Evolutionary conservation across 2,888 invertebrate species (phyloP), one percentile per base, ranked within the genome.

Genomic region (Pyralis farinalis): DNA sequence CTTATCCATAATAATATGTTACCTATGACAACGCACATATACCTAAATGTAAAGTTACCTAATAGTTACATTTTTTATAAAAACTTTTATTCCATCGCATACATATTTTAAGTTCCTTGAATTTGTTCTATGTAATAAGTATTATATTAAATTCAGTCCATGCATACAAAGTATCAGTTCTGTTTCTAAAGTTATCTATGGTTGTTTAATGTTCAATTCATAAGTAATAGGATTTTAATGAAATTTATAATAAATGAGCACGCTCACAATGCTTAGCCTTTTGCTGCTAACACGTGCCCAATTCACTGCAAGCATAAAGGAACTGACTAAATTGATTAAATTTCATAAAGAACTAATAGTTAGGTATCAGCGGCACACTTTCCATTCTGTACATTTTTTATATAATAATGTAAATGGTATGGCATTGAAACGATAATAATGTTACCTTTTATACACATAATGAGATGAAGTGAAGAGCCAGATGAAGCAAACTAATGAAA

Each of bases 201-300:
- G 60, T 60, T 62, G 11, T 62, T 45, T 44, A 28, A 39, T 7
- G 41, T 31, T 40, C 37, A 47, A 55, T 51, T 52, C 55, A 60
- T 62, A 69, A 61, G 71, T 72, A 73, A 81, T 77, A 75, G 69
- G 80, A 78, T 68, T 79, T 81, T 71, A 84, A 83, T 84, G 73
- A 77, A 83, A 83, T 78, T 75, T 74, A 63, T 72, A 73, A 75
- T 65, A 75, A 75, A 73, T 78, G 71, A 75, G 67, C 66, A 63
- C 62, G 60, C 49, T 47, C 58, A 71, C 72, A 73, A 75, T 66
- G 56, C 55, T 43, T 49, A 38, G 42, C 59, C 60, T 72, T 66
- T 80, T 78, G 74, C 74, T 66, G 56, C 61, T 48, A 63, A 68
- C 77, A 67, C 82, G 81, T 80, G 84, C 72, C 56, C 48, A 57